phyloP scores from a whole-genome alignment of 2,888 invertebrate species.

The Drosophila setosimentum region DNA sequence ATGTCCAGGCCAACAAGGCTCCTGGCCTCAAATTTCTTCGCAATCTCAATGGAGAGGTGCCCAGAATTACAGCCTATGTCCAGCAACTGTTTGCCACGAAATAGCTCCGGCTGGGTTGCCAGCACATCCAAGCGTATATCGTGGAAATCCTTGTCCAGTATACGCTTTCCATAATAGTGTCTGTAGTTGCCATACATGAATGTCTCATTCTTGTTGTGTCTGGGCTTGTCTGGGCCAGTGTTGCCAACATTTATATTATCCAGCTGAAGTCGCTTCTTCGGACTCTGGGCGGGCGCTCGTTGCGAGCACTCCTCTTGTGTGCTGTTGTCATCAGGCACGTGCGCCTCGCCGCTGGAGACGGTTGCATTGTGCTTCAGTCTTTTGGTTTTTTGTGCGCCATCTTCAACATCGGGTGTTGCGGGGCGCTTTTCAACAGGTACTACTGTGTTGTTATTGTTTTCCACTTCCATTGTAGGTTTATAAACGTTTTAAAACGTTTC shows the following conservation, averaged over 20 bases:
- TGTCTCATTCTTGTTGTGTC: conserved; percentile 50
- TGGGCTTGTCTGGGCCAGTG: conserved; percentile 23
- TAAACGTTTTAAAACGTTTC: conserved; percentile 36
- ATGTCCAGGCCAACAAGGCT: conserved; percentile 93
- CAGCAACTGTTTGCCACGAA: conserved; percentile 90
- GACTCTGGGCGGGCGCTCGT: conserved; percentile 39
- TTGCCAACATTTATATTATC: neutral
- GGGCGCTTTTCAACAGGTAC: conserved; percentile 32
- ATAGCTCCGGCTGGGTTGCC: conserved; percentile 88
- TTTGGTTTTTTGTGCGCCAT: conserved; percentile 28
- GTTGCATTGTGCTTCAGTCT: conserved; percentile 37
- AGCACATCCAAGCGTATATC: conserved; percentile 91
- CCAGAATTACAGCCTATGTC: conserved; percentile 97
- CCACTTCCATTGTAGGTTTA: conserved; percentile 48
- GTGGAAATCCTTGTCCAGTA: conserved; percentile 87
- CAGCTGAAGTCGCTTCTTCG: conserved; percentile 64
- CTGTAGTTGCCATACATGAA: conserved; percentile 84
- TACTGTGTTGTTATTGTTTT: conserved; percentile 52
- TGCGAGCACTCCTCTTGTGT: neutral
- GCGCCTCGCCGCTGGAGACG: neutral
- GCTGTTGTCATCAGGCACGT: conserved; percentile 3
- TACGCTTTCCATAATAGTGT: conserved; percentile 93
- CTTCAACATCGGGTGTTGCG: conserved; percentile 2
- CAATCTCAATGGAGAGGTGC: conserved; percentile 91
- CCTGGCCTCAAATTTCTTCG: conserved; percentile 89